A percentile compares a stretch with the other conserved stretches of the same genome.
These are phyloP conservation scores for Enteromius paludinosus DNA, from an alignment of 2,797 vertebrate genomes.

Conservation along the genomic window DNA sequence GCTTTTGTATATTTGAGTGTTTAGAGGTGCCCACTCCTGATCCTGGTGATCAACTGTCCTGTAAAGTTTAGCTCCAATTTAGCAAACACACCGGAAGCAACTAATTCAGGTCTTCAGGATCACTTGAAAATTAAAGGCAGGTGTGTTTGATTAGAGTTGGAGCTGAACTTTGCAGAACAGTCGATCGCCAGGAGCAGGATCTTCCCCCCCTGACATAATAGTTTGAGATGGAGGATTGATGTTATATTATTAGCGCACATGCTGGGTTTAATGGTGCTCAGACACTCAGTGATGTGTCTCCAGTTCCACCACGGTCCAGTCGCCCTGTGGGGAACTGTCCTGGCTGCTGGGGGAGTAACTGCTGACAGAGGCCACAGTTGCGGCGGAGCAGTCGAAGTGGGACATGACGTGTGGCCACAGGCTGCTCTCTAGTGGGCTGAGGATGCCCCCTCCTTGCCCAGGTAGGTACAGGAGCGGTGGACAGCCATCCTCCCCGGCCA, in stretches of 20 bases:
- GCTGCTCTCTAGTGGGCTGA: constrained; percentile 84
- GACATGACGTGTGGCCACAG: constrained; percentile 86
- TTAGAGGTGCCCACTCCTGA: background rate
- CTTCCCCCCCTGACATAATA: background rate
- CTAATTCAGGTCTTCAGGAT: too few species aligned
- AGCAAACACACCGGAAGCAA: too few species aligned
- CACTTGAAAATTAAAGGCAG: too few species aligned
- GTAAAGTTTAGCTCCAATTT: too few species aligned
- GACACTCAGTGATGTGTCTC: constrained; percentile 87
- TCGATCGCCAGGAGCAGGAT: too few species aligned
- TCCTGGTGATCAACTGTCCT: too few species aligned
- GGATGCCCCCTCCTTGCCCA: constrained; percentile 70
- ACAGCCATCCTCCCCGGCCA: constrained; percentile 73
- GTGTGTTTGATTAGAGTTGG: too few species aligned
- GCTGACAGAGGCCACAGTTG: constrained; percentile 88
- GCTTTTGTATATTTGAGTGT: background rate
- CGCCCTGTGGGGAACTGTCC: constrained; percentile 79
- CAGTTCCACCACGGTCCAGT: constrained; percentile 92
- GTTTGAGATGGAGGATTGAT: background rate
- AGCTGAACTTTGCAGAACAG: too few species aligned
- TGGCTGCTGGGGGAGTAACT: constrained; percentile 86
- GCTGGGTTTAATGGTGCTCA: background rate
- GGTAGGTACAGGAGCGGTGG: constrained; percentile 78
- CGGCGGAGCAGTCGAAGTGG: constrained; percentile 80
- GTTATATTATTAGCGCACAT: background rate